Conservation (phyloP, 2,797 vertebrate species). For the Protonibea diacanthus region DNA sequence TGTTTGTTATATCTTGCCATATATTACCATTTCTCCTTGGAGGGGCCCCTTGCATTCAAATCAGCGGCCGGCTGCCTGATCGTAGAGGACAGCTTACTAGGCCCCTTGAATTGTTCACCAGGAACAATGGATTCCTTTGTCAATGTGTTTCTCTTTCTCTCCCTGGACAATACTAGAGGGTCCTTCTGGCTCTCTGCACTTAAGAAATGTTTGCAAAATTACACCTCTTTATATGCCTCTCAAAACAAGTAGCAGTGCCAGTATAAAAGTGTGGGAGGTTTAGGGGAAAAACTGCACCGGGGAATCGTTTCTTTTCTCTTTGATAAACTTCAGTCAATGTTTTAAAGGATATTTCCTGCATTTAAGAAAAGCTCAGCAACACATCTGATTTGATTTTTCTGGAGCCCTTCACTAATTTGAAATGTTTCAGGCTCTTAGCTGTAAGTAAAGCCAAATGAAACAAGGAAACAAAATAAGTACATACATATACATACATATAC, state of each 20-base stretch:
- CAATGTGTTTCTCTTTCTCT: conserved; percentile 91
- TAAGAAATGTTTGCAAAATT: conserved; percentile 95
- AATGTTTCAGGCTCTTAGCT: background rate
- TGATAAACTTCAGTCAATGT: conserved; percentile 55
- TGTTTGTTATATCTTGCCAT: conserved; percentile 73
- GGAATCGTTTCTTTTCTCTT: conserved; percentile 55
- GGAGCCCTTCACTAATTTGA: background rate
- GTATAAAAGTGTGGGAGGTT: conserved; percentile 83
- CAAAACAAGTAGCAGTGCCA: conserved; percentile 84
- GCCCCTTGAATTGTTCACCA: conserved; percentile 87
- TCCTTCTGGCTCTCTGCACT: conserved; percentile 89
- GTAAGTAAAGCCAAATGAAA: conserved; percentile 10
- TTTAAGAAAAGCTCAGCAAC: conserved; percentile 21
- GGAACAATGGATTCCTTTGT: conserved; percentile 90
- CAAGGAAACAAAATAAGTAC: fast-evolving
- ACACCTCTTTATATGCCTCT: conserved; percentile 88
- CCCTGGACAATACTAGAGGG: conserved; percentile 86
- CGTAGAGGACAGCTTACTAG: conserved; percentile 91
- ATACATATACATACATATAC: background rate
- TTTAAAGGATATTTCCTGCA: conserved; percentile 41
- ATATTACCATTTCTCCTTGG: conserved; percentile 90
- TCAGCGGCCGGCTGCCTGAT: conserved; percentile 89
- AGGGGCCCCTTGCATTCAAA: conserved; percentile 91
- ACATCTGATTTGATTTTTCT: background rate
- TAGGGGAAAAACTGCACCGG: conserved; percentile 42